A percentile compares a stretch with the other conserved stretches of the same genome.
Evolutionary conservation across 2,888 invertebrate genomes (phyloP).

Genomic region (Hermaeophaga mercurialis): DNA sequence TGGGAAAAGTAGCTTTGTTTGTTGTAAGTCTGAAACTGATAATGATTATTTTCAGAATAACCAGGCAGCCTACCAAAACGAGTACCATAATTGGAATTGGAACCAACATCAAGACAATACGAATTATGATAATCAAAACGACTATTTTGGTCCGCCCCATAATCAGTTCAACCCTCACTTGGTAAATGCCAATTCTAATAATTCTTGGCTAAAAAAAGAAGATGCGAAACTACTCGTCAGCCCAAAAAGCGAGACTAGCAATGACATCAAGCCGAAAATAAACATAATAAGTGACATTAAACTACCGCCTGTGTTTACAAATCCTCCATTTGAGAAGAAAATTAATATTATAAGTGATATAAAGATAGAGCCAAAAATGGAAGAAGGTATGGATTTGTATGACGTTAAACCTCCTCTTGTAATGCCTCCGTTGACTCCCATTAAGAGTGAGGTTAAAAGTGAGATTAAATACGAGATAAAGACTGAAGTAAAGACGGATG

Average conservation of each 20-base stretch:
- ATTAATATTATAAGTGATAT: conserved; percentile 56
- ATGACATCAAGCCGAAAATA: conserved; percentile 55
- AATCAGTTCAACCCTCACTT: conserved; percentile 45
- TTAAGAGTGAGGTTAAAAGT: conserved; percentile 53
- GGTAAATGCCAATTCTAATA: conserved; percentile 41
- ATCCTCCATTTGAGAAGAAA: conserved; percentile 47
- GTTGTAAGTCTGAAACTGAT: no score
- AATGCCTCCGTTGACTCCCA: conserved; percentile 51
- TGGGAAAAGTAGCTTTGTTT: no score
- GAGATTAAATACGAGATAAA: conserved; percentile 54
- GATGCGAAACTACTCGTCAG: conserved; percentile 42
- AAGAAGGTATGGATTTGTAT: conserved; percentile 60
- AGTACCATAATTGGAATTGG: conserved; percentile 30
- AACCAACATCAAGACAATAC: conserved; percentile 33
- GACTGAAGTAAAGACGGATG: conserved; percentile 54
- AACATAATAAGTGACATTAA: conserved; percentile 58
- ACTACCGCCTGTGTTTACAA: conserved; percentile 48
- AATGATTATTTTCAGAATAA: conserved; percentile 12
- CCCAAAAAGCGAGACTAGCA: conserved; percentile 49
- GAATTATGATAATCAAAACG: conserved; percentile 36
- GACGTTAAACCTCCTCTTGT: conserved; percentile 55
- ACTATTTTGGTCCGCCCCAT: conserved; percentile 46
- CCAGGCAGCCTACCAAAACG: conserved; percentile 15
- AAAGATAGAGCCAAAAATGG: conserved; percentile 54
- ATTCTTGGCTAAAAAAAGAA: conserved; percentile 53